Base-by-base conservation (phyloP, 2,113 vertebrate genomes). In the Cheirogaleus medius region DNA sequence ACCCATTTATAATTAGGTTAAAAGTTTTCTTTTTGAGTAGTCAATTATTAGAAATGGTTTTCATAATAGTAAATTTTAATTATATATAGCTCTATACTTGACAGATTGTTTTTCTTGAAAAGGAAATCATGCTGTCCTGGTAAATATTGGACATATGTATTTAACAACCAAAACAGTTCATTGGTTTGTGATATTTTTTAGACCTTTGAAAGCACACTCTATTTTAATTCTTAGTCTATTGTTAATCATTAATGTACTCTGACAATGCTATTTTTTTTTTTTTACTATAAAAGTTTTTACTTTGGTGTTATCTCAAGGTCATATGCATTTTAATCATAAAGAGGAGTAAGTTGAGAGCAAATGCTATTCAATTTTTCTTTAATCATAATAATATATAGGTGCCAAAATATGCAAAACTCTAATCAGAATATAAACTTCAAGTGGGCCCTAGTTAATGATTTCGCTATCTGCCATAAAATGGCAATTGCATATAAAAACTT, bases 351-450 rank as follows among this genome's bases (percentile, higher is more conserved):
- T 71, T 95, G 56, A 80, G 42, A 73, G 44, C 14, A 78, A 66
- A 27, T 66, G 42, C 49, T 83, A 7, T 80, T 91, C 23, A 44
- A 4, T 82, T 91, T 71, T 77, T 93, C 39, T 89, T 86, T 82
- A 56, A 37, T 74, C 49, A 58, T 95, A 86, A 58, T 78, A 42
- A 68, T 84, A 93, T 47, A 32, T 78, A 74, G 56, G 6, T 74
- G n/a, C 5, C 56, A 83, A 58, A 92, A 69, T 54, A 56, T 80
- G 25, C 5, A 94, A 90, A 89, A 92, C 11, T 86, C 4, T 80
- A 14, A 73, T 47, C 9, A 91, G 54, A 92, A 73, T 95, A 23
- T 18, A 91, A 85, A 95, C 82, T 93, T 89, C 39, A 89, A 32
- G 15, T 44, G 8, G 12, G 5, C 5, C 18, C 15, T 80, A 32